Conservation (phyloP, 2,797 vertebrate genomes). For the Pseudochaenichthys georgianus region DNA sequence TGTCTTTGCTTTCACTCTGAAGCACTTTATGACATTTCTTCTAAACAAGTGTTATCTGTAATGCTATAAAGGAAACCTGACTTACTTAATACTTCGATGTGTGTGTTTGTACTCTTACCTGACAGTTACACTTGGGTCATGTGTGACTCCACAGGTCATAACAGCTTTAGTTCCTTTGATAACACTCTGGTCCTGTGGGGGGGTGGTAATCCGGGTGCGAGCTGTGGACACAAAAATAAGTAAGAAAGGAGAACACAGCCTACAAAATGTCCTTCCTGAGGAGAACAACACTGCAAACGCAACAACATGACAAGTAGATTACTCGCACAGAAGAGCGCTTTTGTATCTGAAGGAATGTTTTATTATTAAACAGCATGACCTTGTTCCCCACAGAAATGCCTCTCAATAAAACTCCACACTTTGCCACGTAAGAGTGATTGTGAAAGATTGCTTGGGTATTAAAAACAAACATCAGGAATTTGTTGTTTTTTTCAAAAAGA, state of each 20-base stretch:
- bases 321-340: slow-evolving; percentile 40
- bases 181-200: slow-evolving; percentile 94
- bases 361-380: slow-evolving; percentile 17
- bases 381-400: slow-evolving; percentile 21
- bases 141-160: slow-evolving; percentile 94
- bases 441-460: not conserved
- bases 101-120: slow-evolving; percentile 79
- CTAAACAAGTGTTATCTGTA: too few relatives aligned
- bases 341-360: slow-evolving; percentile 42
- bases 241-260: slow-evolving; percentile 2
- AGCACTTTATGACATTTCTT: not conserved
- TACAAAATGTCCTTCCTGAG: slow-evolving; percentile 15
- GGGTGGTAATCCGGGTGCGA: slow-evolving; percentile 92
- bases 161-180: slow-evolving; percentile 97
- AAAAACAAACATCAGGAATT: not conserved
- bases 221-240: slow-evolving; percentile 78
- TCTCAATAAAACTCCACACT: slow-evolving; percentile 3
- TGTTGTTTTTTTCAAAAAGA: not conserved
- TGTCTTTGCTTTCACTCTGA: not conserved
- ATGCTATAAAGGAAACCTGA: not conserved
- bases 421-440: not conserved
- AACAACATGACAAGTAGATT: slow-evolving; percentile 44
- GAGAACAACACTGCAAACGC: slow-evolving; percentile 14
- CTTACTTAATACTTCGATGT: not conserved
- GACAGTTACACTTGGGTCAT: slow-evolving; percentile 92